Conservation (phyloP, 2,888 invertebrate genomes). For the Pheosia tremula region DNA sequence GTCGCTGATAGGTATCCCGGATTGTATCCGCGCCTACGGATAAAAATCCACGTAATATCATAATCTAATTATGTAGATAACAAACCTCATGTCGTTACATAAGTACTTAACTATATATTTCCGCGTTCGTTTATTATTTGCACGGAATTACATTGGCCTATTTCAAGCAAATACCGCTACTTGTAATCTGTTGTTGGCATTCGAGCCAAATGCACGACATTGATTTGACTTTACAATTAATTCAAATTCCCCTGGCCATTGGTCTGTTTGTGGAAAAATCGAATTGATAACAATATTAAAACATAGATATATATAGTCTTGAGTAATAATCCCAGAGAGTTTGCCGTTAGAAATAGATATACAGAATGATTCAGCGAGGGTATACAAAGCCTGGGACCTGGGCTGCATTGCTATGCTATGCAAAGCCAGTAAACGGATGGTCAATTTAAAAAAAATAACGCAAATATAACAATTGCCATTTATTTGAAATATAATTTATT, state of each 20-base stretch:
- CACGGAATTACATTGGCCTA: not conserved
- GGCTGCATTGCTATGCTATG: too few relatives aligned
- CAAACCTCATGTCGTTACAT: not conserved
- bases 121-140: not conserved
- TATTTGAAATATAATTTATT: too few relatives aligned
- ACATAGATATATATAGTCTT: too few relatives aligned
- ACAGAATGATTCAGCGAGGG: too few relatives aligned
- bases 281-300: not conserved
- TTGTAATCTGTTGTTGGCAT: slow-evolving; percentile 4
- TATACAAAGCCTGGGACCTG: too few relatives aligned
- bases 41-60: not conserved
- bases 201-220: slow-evolving; percentile 12
- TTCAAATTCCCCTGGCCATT: slow-evolving; percentile 15
- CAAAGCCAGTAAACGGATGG: too few relatives aligned
- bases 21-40: too few relatives aligned
- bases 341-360: too few relatives aligned
- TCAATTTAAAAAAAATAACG: too few relatives aligned
- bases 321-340: too few relatives aligned
- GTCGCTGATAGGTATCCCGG: too few relatives aligned
- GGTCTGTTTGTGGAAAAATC: slow-evolving; percentile 11
- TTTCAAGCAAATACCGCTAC: slow-evolving; percentile 8
- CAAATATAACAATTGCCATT: too few relatives aligned
- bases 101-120: not conserved
- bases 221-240: slow-evolving; percentile 18
- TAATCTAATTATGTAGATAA: not conserved